Conservation (phyloP, 2,113 vertebrate genomes). For the Athene noctua region DNA sequence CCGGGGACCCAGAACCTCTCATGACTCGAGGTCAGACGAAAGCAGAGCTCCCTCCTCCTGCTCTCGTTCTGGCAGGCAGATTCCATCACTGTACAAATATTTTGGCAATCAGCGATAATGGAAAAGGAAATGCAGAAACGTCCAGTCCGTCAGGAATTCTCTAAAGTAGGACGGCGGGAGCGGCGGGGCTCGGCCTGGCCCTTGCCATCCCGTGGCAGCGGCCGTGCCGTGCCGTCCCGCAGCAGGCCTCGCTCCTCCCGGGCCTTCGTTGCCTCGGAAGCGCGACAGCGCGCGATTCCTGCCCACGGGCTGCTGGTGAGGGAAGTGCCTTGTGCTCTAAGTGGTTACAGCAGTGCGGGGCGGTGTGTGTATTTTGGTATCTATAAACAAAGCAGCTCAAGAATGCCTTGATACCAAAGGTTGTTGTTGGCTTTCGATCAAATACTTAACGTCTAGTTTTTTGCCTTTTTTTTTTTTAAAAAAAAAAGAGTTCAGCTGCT, state of each 20-base stretch:
- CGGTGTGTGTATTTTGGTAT: constrained; percentile 61
- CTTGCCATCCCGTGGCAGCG: rapidly evolving
- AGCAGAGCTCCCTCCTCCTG: constrained; percentile 56
- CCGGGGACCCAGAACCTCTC: constrained; percentile 26
- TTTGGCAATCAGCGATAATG: constrained; percentile 47
- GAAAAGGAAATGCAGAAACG: constrained; percentile 40
- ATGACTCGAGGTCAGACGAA: constrained; percentile 20
- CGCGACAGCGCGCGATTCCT: background rate
- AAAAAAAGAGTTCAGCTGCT: background rate
- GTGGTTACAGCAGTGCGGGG: constrained; percentile 46
- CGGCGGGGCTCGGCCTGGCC: background rate
- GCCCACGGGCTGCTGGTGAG: background rate
- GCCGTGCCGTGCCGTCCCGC: background rate
- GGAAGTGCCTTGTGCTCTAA: constrained; percentile 15
- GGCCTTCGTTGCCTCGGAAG: background rate
- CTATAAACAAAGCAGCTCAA: constrained; percentile 68
- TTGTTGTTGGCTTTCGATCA: constrained; percentile 60
- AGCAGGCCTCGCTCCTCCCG: background rate
- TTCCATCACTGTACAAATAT: constrained; percentile 64
- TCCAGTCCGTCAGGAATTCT: constrained; percentile 9
- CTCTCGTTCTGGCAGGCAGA: constrained; percentile 60
- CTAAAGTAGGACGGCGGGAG: background rate
- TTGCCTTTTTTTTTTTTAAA: background rate
- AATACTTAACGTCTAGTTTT: constrained; percentile 9
- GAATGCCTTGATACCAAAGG: constrained; percentile 67